Conservation (phyloP, 2,113 vertebrate species). For the Spea multiplicata region DNA sequence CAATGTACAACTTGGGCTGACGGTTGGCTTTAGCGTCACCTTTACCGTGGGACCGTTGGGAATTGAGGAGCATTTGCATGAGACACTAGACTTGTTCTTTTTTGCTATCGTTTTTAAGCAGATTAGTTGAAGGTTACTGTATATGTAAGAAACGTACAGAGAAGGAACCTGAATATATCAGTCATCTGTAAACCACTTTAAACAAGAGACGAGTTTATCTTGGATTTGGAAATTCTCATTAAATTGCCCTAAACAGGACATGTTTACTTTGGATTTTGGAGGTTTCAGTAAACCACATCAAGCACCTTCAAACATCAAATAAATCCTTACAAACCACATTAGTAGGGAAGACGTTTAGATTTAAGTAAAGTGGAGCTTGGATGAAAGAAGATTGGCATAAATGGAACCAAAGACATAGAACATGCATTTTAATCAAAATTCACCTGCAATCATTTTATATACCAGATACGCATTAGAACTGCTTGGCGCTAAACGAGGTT, state of each 20-base stretch:
- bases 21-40: too few species aligned
- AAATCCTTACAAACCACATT: slow-evolving; percentile 31
- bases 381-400: slow-evolving; percentile 18
- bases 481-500: too few species aligned
- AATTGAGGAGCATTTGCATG: too few species aligned
- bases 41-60: too few species aligned
- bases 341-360: slow-evolving; percentile 9
- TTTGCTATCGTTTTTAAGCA: too few species aligned
- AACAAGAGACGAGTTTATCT: not conserved
- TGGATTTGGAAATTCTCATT: slow-evolving; percentile 7
- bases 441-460: slow-evolving; percentile 22
- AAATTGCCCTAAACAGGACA: slow-evolving; percentile 30
- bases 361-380: slow-evolving; percentile 20
- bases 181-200: not conserved
- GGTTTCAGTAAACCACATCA: slow-evolving; percentile 37
- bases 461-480: too few species aligned
- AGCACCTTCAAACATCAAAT: slow-evolving; percentile 19
- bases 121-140: too few species aligned
- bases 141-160: too few species aligned
- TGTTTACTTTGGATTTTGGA: slow-evolving; percentile 21
- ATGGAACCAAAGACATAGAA: not conserved
- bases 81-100: too few species aligned
- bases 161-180: not conserved
- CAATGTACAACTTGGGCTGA: too few species aligned
- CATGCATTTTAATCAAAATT: not conserved